Base-by-base conservation (phyloP, 1,140 invertebrate species). In the Drosophila seguyi region DNA sequence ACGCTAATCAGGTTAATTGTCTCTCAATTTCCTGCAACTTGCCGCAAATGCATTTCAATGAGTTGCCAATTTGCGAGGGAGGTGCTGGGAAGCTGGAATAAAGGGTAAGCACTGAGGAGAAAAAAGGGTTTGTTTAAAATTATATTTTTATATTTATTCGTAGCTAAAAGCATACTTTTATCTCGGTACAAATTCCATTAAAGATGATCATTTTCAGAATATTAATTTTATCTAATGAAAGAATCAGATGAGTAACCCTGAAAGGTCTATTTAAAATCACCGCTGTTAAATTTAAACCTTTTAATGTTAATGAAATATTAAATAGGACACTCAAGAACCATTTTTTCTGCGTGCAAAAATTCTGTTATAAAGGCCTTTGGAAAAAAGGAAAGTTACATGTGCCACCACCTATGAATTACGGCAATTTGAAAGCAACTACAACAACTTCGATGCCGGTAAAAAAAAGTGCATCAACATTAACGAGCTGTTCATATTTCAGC, bases 1-100 rank as follows among this genome's bases (percentile, higher is more conserved):
- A 78, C 62, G 67, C 85, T 90, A 88, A 88, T 88, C 85, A 90
- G 85, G 85, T 81, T 88, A 90, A 88, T 88, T 88, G 85, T 84
- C 81, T 88, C 74, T 88, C 85, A 90, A 88, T 88, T 88, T 84
- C 81, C 79, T 84, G 79, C 79, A 71, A 80, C 80, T 79, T 73
- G 71, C 73, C 52, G 75, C 65, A 44, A 42, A 60, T 63, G 41
- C 55, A 76, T 73, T 76, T 77, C 69, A 77, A 62, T 83, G 53
- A 52, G 45, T 31, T 20, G 59, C 73, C 60, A 75, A 75, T 63
- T 75, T 75, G 61, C 34, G 60, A 34, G 71, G 67, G 57, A 71
- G 34, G 16, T 36, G 25, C 27, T 25, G 25, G 47, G 38, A 34
- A n/a, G 41, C 25, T 66, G 31, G 31, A 14, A 8, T 53, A 61